Base-by-base conservation (phyloP, 2,888 invertebrate species). In the Encarsia formosa region DNA sequence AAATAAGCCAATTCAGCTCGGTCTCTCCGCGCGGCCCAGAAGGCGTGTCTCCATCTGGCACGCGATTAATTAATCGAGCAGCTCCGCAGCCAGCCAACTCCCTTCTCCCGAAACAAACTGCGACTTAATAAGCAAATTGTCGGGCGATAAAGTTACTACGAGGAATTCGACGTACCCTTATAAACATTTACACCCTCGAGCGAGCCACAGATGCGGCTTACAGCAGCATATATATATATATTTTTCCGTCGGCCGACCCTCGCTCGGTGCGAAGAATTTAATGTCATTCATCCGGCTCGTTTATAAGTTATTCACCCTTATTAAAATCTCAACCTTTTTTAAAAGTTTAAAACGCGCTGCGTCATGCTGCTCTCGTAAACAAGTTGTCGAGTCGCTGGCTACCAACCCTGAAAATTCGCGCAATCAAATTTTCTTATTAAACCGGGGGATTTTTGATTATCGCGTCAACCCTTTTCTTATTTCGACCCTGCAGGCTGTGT, bases 61-160 rank as follows among this genome's bases (percentile, higher is more conserved):
- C 47, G 43, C 46, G 39, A 48, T 57, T 57, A 57, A 54, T 57
- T 57, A 57, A 57, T 57, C 46, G 57, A 43, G n/a, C 54, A n/a
- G 39, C 32, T 65, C 67, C 65, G 68, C 66, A 71, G 71, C 63
- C 70, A 9, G 8, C 16, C 5, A 15, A 13, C 67, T 68, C 69
- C 69, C 64, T 66, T 67, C 29, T 9, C 67, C 66, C 69, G 69
- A 71, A 66, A 67, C 73, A 73, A 72, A 73, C 70, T 71, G 70
- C 70, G 67, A 73, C 71, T 74, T 73, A 73, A 74, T 74, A 74
- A 74, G 73, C 72, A 73, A 73, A 74, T 74, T 73, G 73, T 69
- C 65, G 65, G 65, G 73, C 71, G 69, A 73, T 73, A 73, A 60
- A 54, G 38, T 54, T 53, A 37, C 34, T 44, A 52, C n/a, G n/a